These are phyloP conservation scores for Contarinia nasturtii DNA, from an alignment of 1,140 invertebrate genomes.

Conservation along the genomic window DNA sequence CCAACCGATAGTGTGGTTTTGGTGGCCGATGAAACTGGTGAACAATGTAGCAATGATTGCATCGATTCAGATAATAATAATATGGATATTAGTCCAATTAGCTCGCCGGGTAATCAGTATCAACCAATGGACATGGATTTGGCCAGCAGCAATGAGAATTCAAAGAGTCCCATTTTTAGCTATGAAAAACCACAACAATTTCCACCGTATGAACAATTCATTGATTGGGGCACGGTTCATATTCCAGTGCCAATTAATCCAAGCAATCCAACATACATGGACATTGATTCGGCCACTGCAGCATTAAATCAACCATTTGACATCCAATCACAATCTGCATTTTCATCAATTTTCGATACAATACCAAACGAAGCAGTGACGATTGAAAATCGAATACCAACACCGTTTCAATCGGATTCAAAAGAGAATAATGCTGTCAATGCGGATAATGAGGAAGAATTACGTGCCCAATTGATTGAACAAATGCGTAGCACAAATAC, in stretches of 20 bases:
- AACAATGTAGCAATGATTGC: slow-evolving; percentile 1
- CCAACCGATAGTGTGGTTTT: slow-evolving; percentile 19
- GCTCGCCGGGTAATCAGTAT: slow-evolving; percentile 11
- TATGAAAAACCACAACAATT: background rate
- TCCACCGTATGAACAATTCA: background rate
- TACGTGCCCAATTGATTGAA: no score
- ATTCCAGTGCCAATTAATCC: background rate
- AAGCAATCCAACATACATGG: background rate
- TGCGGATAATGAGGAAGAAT: no score
- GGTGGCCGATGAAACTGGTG: background rate
- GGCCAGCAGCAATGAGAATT: slow-evolving; percentile 17
- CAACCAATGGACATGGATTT: slow-evolving; percentile 22
- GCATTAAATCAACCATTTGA: background rate
- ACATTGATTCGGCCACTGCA: background rate
- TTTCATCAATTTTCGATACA: background rate
- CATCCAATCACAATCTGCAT: background rate
- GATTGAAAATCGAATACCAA: no score
- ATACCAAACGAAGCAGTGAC: no score
- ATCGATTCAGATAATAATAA: slow-evolving; percentile 7
- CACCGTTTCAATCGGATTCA: no score
- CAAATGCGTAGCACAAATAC: no score
- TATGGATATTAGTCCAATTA: slow-evolving; percentile 21
- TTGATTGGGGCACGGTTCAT: background rate
- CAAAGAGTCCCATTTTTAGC: background rate
- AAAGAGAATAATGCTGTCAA: no score